Evolutionary conservation across 2,888 invertebrate species (phyloP).

Genomic region (Bruchidius siliquastri): DNA sequence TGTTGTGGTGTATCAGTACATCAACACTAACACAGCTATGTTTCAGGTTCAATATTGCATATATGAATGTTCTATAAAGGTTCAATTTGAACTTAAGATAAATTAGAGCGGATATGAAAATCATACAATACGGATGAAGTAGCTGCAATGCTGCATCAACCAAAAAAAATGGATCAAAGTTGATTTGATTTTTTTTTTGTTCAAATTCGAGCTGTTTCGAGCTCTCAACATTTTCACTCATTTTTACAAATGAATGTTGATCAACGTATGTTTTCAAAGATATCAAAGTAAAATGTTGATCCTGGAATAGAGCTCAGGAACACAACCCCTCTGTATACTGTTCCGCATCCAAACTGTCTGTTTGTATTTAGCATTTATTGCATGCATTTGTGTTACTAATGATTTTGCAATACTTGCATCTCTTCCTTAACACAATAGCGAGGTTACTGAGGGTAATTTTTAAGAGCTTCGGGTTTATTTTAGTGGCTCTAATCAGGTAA

Average conservation of each 20-base stretch:
- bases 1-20: neutral
- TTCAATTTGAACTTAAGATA: too few relatives aligned
- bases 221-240: too few relatives aligned
- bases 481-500: too few relatives aligned
- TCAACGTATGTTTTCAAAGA: neutral
- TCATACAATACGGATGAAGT: too few relatives aligned
- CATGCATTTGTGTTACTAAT: neutral
- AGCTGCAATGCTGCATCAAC: too few relatives aligned
- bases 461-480: too few relatives aligned
- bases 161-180: too few relatives aligned
- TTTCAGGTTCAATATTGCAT: neutral
- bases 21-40: neutral
- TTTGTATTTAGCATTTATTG: neutral
- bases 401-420: neutral
- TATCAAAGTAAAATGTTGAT: neutral
- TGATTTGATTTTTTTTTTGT: too few relatives aligned
- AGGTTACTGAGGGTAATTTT: neutral
- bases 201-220: too few relatives aligned
- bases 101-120: too few relatives aligned
- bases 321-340: neutral
- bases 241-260: too few relatives aligned
- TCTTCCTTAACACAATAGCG: neutral
- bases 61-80: too few relatives aligned
- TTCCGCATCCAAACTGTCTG: neutral
- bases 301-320: neutral